Evolutionary conservation across 2,113 vertebrate species (phyloP), one percentile per base, ranked within the genome.

Genomic region (Psittacus erithacus): DNA sequence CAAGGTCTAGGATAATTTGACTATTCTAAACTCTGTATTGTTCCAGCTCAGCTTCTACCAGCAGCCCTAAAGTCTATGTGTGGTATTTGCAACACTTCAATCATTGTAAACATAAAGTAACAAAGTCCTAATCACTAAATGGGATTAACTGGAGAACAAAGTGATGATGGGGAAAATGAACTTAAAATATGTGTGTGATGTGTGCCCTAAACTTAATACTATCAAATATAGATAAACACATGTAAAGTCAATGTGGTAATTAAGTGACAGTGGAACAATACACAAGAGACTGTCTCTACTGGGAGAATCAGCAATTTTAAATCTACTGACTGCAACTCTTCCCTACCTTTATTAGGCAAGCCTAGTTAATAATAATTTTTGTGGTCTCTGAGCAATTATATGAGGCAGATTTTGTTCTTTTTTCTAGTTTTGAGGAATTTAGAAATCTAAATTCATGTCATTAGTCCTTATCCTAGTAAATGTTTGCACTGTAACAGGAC

Each of bases 401-500:
- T 59, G 43, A 52, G 55, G 28, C 3, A 64, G 14, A 46, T 60
- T 86, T 81, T 83, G 4, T 70, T 17, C 15, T 55, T 85, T 82
- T 41, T 33, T 24, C 43, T 84, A n/a, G 70, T 43, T 94, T 93
- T 97, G 75, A 89, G 73, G 87, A 55, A 46, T 95, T 96, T 93
- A 75, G 35, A 59, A 55, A 50, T 75, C 55, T 81, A 87, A 96
- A 93, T 88, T 50, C 49, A 79, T 86, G 41, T 83, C 44, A 15
- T 27, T 92, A 43, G 78, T 55, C 65, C 23, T 76, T 70, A 65
- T 65, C 17, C 35, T 91, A 23, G 86, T 95, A 49, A 68, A 70
- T 28, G 41, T 88, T 77, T 81, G 22, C 47, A 39, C 73, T 80
- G 20, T 69, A 69, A 82, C 20, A 71, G 52, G 60, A 88, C 65